phyloP scores from a whole-genome alignment of 2,888 invertebrate species.

The Aspidiotus rigidus region DNA sequence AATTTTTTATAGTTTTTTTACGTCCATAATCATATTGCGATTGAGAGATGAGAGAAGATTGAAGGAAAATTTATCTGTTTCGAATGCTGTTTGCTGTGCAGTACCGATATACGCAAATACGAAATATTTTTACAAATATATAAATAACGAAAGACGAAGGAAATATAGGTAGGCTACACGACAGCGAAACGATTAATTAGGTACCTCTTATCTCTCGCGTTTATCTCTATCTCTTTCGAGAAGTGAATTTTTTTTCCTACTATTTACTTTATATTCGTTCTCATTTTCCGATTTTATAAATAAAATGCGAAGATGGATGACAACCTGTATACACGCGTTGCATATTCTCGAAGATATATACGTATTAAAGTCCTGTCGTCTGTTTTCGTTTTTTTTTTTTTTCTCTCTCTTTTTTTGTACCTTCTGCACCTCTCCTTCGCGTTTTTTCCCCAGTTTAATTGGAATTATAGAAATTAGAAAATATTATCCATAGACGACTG shows the following conservation, averaged over 20 bases:
- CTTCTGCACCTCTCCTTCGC: not conserved
- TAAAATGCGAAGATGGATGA: slow-evolving; percentile 18
- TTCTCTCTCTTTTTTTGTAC: not conserved
- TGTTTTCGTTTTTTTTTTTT: not conserved
- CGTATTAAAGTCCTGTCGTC: not conserved
- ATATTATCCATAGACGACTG: slow-evolving; percentile 23
- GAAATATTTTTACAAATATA: too few relatives aligned
- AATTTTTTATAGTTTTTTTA: too few relatives aligned
- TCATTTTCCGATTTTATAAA: not conserved
- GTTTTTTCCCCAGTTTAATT: slow-evolving; percentile 14
- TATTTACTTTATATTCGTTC: not conserved
- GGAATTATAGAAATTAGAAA: slow-evolving; percentile 26
- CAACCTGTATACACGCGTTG: slow-evolving; percentile 4
- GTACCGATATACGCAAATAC: too few relatives aligned
- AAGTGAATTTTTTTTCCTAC: slow-evolving; percentile 3
- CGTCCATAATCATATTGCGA: too few relatives aligned
- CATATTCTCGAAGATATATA: slow-evolving; percentile 5
- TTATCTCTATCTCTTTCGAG: not conserved
- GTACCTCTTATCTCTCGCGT: not conserved
- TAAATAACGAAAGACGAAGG: too few relatives aligned
- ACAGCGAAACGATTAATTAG: not conserved
- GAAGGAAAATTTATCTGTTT: too few relatives aligned
- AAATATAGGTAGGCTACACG: too few relatives aligned
- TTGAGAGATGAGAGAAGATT: too few relatives aligned
- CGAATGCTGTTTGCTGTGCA: too few relatives aligned